Percentiles rank a stretch among this genome's conserved stretches.
Evolutionary conservation across 2,888 invertebrate genomes (phyloP).

Genomic region (Stenotaenia linearis): DNA sequence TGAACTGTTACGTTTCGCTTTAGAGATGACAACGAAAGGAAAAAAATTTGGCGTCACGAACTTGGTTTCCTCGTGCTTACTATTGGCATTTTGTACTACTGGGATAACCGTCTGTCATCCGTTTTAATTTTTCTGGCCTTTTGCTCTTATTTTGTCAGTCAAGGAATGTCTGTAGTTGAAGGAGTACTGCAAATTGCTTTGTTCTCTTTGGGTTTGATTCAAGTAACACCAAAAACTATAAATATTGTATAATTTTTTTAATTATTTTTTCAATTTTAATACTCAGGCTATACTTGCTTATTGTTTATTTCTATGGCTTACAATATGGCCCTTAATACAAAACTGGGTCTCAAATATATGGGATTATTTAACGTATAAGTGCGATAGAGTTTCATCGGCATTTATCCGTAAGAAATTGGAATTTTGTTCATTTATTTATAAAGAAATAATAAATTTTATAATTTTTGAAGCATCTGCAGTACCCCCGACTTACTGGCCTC

Average conservation of each 20-base stretch:
- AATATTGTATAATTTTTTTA: not conserved
- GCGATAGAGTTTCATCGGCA: not conserved
- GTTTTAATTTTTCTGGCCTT: not conserved
- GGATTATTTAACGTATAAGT: not conserved
- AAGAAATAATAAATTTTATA: too few relatives aligned
- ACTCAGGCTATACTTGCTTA: not conserved
- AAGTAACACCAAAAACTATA: not conserved
- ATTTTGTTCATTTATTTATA: too few relatives aligned
- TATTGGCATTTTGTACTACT: not conserved
- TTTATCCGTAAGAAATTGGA: not conserved
- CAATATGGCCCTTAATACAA: not conserved
- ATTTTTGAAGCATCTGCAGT: not conserved
- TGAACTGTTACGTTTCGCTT: not conserved
- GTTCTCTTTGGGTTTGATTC: not conserved
- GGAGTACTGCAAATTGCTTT: not conserved
- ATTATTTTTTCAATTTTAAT: not conserved
- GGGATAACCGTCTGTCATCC: not conserved
- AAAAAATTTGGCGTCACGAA: not conserved
- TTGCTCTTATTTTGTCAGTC: not conserved
- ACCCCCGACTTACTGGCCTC: not conserved
- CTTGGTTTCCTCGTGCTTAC: not conserved
- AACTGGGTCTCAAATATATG: not conserved
- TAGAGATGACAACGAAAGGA: not conserved
- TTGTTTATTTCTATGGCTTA: not conserved
- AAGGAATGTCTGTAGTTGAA: not conserved